phyloP scores from a whole-genome alignment of 2,888 invertebrate genomes.

The Cactoblastis cactorum region DNA sequence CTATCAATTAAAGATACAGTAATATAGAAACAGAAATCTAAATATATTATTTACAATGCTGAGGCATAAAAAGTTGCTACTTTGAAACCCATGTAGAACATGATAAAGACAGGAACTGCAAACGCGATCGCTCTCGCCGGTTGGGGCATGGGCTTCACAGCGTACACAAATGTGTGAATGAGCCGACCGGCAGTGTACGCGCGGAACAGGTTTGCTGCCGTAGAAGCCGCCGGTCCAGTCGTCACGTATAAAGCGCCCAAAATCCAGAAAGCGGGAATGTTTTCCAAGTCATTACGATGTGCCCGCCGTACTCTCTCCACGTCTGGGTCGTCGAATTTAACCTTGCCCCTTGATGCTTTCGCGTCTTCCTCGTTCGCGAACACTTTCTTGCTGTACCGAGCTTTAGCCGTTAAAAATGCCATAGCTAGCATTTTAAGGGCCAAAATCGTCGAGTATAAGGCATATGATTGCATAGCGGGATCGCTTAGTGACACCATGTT shows the following conservation, averaged over 20 bases:
- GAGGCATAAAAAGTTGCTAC: slow-evolving; percentile 25
- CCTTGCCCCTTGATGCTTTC: slow-evolving; percentile 32
- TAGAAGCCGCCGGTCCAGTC: slow-evolving; percentile 64
- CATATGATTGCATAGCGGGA: slow-evolving; percentile 23
- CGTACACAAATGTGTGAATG: slow-evolving; percentile 82
- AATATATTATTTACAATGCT: slow-evolving; percentile 11
- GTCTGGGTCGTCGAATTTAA: slow-evolving; percentile 54
- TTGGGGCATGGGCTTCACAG: slow-evolving; percentile 80
- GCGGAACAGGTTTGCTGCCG: slow-evolving; percentile 50
- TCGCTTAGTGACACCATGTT: slow-evolving; percentile 21
- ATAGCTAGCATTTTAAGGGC: slow-evolving; percentile 46
- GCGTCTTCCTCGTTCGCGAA: slow-evolving; percentile 59
- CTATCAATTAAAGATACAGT: too few relatives aligned
- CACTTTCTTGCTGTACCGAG: slow-evolving; percentile 43
- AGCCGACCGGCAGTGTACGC: slow-evolving; percentile 74
- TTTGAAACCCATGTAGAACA: slow-evolving; percentile 39
- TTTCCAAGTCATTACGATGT: slow-evolving; percentile 85
- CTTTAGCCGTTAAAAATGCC: slow-evolving; percentile 36
- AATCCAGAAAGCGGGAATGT: slow-evolving; percentile 82
- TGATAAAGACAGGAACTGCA: slow-evolving; percentile 28
- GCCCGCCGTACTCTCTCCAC: slow-evolving; percentile 73
- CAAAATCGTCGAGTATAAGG: slow-evolving; percentile 30
- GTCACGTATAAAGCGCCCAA: slow-evolving; percentile 78
- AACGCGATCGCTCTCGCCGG: slow-evolving; percentile 60
- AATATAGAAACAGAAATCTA: too few relatives aligned